phyloP scores from a whole-genome alignment of 2,113 vertebrate genomes.

The Bagarius yarrelli region DNA sequence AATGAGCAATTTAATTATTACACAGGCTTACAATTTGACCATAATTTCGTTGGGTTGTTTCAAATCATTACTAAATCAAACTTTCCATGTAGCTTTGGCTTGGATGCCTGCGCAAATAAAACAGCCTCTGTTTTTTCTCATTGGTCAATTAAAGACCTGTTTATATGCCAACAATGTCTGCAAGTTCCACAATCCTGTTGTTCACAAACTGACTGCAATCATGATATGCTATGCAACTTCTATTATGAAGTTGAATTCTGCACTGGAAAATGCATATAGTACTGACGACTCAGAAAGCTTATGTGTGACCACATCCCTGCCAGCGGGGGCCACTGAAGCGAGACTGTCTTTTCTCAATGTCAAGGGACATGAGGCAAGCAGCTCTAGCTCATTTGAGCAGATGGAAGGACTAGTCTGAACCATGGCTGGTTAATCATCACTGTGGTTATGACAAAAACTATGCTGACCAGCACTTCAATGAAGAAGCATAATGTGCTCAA shows the following conservation, averaged over 20 bases:
- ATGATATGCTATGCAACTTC: slow-evolving; percentile 44
- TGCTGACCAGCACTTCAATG: slow-evolving; percentile 62
- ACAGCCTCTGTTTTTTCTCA: slow-evolving; percentile 37
- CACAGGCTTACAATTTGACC: slow-evolving; percentile 48
- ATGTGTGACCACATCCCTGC: slow-evolving; percentile 59
- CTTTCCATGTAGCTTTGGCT: slow-evolving; percentile 54
- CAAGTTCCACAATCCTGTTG: slow-evolving; percentile 46
- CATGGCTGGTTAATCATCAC: slow-evolving; percentile 64
- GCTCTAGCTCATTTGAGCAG: slow-evolving; percentile 55
- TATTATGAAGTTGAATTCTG: slow-evolving; percentile 35
- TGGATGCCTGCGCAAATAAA: slow-evolving; percentile 41
- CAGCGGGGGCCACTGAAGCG: slow-evolving; percentile 61
- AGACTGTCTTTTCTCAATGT: slow-evolving; percentile 60
- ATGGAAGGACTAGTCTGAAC: slow-evolving; percentile 57
- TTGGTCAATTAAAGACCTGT: slow-evolving; percentile 39
- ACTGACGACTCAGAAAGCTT: slow-evolving; percentile 45
- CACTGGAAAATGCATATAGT: slow-evolving; percentile 46
- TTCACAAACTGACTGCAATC: slow-evolving; percentile 28
- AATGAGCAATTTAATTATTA: slow-evolving; percentile 49
- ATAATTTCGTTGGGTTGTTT: slow-evolving; percentile 52
- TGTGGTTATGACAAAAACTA: slow-evolving; percentile 55
- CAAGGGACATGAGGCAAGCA: slow-evolving; percentile 54
- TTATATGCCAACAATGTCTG: slow-evolving; percentile 32
- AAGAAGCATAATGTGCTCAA: slow-evolving; percentile 44
- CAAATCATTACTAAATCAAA: slow-evolving; percentile 54